Percentiles rank a stretch among this genome's conserved stretches.
These are phyloP conservation scores for Tachyglossus aculeatus DNA, from an alignment of 2,797 vertebrate genomes.

Conservation along the genomic window DNA sequence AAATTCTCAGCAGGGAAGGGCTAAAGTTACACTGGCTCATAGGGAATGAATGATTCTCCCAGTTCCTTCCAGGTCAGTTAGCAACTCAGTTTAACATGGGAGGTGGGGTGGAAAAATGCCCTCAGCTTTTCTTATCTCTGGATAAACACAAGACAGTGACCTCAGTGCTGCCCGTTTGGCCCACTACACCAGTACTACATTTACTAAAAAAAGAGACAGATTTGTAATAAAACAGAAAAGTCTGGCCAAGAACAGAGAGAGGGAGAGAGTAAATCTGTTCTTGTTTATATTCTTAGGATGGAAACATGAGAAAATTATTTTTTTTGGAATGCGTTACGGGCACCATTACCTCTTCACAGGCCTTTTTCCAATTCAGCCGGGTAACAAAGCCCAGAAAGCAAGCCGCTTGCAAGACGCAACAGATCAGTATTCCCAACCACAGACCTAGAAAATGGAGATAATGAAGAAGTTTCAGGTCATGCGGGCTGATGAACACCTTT, in stretches of 20 bases:
- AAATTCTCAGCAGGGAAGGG: no score
- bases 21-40: no score
- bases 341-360: constrained; percentile 79
- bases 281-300: not conserved
- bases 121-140: not conserved
- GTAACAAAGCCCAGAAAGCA: constrained; percentile 77
- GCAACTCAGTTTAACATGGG: not conserved
- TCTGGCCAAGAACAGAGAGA: not conserved
- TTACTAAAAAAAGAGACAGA: not conserved
- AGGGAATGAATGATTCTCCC: no score
- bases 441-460: constrained; percentile 74
- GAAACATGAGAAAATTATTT: no score
- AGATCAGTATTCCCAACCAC: constrained; percentile 83
- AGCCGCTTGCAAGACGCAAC: constrained; percentile 73
- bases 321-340: not conserved
- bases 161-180: not conserved
- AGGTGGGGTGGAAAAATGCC: not conserved
- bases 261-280: not conserved
- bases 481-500: not conserved
- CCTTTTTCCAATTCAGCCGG: constrained; percentile 82
- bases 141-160: not conserved
- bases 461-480: not conserved
- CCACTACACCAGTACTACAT: not conserved
- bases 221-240: not conserved
- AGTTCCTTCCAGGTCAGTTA: no score